Evolutionary conservation across 2,113 vertebrate genomes (phyloP), one percentile per base, ranked within the genome.

Genomic region (Plectropomus leopardus): DNA sequence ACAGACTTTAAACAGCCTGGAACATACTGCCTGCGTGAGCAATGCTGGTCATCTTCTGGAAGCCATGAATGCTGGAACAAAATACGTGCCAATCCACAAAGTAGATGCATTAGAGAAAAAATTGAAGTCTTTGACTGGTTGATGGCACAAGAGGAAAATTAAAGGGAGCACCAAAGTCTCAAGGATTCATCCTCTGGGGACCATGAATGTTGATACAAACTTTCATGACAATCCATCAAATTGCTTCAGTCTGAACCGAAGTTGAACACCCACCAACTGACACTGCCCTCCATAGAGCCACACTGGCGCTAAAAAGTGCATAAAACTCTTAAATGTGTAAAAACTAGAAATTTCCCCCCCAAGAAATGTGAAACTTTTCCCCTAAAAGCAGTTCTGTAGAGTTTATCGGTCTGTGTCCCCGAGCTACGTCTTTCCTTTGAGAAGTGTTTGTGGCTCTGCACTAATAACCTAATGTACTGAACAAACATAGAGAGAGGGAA

Each of bases 401-500:
- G 58, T 32, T n/a, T 64, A 55, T 47, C 5, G n/a, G 13, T 44
- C 50, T 34, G 13, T 44, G 36, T 21, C 42, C 40, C 54, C 3
- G 44, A 68, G 55, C 54, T 0, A 58, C 6, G 1, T 44, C 65
- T 51, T 24, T 81, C 45, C 32, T 58, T 40, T 34, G 5, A 63
- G 75, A 82, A 72, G 26, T 86, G 85, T 73, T 78, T 79, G 66
- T 36, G 50, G 34, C 73, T 75, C 58, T 58, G 63, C 64, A 44
- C 86, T 76, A 91, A 92, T 94, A 80, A 77, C 55, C 88, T 90
- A 88, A 93, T 89, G 89, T 73, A 78, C 75, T 17, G 65, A 82
- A 68, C 73, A 72, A 86, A 89, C 76, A 78, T 60, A 0, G 13
- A 42, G 71, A 71, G 80, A 71, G 67, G 74, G 32, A 80, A 59